Evolutionary conservation across 1,140 invertebrate species (phyloP).

Genomic region (Panagrolaimus sp.): DNA sequence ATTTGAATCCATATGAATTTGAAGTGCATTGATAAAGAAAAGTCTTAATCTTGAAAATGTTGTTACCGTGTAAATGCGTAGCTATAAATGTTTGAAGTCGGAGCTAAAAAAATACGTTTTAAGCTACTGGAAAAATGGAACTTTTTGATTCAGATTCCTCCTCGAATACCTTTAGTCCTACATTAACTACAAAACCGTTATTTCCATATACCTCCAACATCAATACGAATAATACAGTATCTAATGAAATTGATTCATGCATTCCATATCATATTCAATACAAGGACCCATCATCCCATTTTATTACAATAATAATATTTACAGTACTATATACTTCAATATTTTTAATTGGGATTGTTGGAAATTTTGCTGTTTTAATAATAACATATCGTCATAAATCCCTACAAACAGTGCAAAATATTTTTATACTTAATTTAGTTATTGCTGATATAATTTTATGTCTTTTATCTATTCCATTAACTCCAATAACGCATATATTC

Average conservation of each 20-base stretch:
- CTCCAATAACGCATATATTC: constrained; percentile 63
- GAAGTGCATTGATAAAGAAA: too few relatives aligned
- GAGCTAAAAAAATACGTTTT: too few relatives aligned
- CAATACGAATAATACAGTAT: background rate
- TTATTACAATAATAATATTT: constrained; percentile 10
- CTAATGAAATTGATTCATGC: background rate
- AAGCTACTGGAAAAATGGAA: too few relatives aligned
- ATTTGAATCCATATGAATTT: too few relatives aligned
- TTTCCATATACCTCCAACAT: too few relatives aligned
- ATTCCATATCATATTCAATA: background rate
- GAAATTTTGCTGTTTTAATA: constrained; percentile 1
- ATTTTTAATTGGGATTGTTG: constrained; percentile 3
- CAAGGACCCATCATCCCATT: constrained; percentile 9
- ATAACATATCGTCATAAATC: constrained; percentile 12
- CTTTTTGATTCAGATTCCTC: too few relatives aligned
- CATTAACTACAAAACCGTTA: too few relatives aligned
- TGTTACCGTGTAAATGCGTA: too few relatives aligned
- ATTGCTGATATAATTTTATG: constrained; percentile 65
- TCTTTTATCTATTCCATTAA: constrained; percentile 84
- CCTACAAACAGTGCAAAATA: constrained; percentile 17
- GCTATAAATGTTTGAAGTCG: too few relatives aligned
- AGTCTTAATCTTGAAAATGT: too few relatives aligned
- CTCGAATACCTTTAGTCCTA: too few relatives aligned
- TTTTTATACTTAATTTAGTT: constrained; percentile 17
- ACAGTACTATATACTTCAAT: background rate